phyloP scores from a whole-genome alignment of 2,888 invertebrate genomes.

The Drosophila eohydei region DNA sequence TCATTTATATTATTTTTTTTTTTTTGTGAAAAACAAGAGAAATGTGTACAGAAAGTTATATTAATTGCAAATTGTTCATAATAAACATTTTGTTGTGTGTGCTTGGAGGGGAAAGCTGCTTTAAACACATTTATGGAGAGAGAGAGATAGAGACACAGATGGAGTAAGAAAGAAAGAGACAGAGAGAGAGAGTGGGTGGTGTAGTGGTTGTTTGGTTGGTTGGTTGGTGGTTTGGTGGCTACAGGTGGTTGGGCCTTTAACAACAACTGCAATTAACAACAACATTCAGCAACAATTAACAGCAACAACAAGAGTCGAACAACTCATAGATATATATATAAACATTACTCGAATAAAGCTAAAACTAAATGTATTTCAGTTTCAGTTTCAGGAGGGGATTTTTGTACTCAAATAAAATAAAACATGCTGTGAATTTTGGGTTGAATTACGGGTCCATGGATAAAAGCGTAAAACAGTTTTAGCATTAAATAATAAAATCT shows the following conservation, averaged over 20 bases:
- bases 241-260: slow-evolving; percentile 59
- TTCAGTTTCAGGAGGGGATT: neutral
- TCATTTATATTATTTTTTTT: slow-evolving; percentile 21
- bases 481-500: neutral
- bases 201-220: slow-evolving; percentile 27
- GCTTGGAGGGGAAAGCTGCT: slow-evolving; percentile 23
- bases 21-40: slow-evolving; percentile 57
- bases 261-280: slow-evolving; percentile 68
- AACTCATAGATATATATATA: slow-evolving; percentile 18
- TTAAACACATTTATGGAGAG: slow-evolving; percentile 20
- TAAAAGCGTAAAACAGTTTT: neutral
- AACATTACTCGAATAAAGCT: slow-evolving; percentile 11
- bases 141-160: slow-evolving; percentile 19
- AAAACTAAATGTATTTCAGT: slow-evolving; percentile 17
- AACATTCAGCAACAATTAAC: slow-evolving; percentile 63
- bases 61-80: slow-evolving; percentile 60
- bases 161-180: slow-evolving; percentile 32
- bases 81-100: slow-evolving; percentile 34
- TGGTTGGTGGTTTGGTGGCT: slow-evolving; percentile 46
- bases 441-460: neutral
- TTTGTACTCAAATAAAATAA: neutral
- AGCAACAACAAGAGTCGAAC: slow-evolving; percentile 44
- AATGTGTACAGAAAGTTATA: slow-evolving; percentile 65
- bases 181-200: slow-evolving; percentile 44
- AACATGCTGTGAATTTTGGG: slow-evolving; percentile 1